These are phyloP conservation scores for Acrossocheilus fasciatus DNA, from an alignment of 2,797 vertebrate genomes.

Conservation along the genomic window DNA sequence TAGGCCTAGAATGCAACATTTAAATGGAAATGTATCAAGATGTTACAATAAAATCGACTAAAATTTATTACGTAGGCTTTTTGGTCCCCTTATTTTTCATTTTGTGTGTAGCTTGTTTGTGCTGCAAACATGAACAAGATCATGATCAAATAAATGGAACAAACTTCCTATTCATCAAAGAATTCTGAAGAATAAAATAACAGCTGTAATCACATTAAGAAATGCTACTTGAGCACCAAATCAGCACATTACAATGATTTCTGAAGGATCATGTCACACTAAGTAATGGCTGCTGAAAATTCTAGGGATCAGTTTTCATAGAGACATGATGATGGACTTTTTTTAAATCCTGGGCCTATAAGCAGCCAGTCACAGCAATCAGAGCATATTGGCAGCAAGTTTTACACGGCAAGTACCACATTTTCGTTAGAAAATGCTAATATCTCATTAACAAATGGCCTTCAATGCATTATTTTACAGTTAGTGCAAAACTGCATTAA, in stretches of 20 bases:
- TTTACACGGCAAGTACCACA: not conserved
- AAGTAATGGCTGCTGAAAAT: not conserved
- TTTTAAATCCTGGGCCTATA: not conserved
- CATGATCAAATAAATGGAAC: not conserved
- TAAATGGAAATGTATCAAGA: not conserved
- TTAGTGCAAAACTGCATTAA: conserved; percentile 25
- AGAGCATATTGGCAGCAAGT: not conserved
- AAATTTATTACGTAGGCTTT: not conserved
- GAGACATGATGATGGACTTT: not conserved
- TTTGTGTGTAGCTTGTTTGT: not conserved
- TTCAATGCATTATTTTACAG: not conserved
- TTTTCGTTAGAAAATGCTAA: not conserved
- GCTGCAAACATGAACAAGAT: not conserved
- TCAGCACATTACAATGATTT: not conserved
- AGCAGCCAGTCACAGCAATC: not conserved
- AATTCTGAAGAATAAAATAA: not conserved
- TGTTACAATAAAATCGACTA: not conserved
- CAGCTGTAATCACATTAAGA: not conserved
- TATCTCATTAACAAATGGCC: not conserved
- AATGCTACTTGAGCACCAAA: not conserved
- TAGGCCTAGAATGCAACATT: not conserved
- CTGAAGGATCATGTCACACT: not conserved
- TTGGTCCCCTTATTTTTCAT: not conserved
- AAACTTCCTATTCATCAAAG: not conserved
- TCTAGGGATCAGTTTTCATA: not conserved